Conservation (phyloP, 64 coral and sea anemone species). For the Montipora sp. region DNA sequence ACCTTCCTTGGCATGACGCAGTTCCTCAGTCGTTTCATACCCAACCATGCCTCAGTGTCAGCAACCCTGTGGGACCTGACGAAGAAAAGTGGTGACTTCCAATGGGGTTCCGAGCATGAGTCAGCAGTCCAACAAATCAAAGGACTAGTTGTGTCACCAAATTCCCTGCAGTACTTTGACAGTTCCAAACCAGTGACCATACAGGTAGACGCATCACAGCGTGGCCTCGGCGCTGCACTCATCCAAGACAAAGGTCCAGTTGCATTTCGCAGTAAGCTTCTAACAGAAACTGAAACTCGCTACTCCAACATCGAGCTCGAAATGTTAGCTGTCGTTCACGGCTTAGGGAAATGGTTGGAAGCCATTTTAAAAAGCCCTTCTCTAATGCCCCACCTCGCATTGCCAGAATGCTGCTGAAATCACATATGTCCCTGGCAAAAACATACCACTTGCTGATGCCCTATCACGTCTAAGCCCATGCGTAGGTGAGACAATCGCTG, state of each 20-base stretch:
- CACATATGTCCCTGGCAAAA: constrained; percentile 37
- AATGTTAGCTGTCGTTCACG: too few species aligned
- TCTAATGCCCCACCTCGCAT: constrained; percentile 29
- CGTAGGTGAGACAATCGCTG: not conserved
- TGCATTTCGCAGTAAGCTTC: not conserved
- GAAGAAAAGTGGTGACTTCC: constrained; percentile 18
- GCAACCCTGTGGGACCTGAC: constrained; percentile 21
- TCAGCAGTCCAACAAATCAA: not conserved
- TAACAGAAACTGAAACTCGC: not conserved
- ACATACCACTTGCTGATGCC: constrained; percentile 27
- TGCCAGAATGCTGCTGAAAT: constrained; percentile 46
- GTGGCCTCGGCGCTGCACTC: not conserved
- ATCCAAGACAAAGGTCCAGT: not conserved
- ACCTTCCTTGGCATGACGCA: constrained; percentile 21
- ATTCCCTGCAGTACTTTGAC: constrained; percentile 30
- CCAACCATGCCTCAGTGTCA: not conserved
- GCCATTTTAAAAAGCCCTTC: constrained; percentile 22
- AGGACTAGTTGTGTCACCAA: not conserved
- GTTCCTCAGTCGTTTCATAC: constrained; percentile 50
- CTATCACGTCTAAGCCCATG: constrained; percentile 14
- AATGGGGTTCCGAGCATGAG: constrained; percentile 26
- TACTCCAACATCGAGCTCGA: not conserved
- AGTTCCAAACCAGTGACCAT: not conserved
- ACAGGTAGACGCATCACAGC: constrained; percentile 30
- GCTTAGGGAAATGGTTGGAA: too few species aligned